Base-by-base conservation (phyloP, 2,113 vertebrate genomes). In the Callionymus lyra region DNA sequence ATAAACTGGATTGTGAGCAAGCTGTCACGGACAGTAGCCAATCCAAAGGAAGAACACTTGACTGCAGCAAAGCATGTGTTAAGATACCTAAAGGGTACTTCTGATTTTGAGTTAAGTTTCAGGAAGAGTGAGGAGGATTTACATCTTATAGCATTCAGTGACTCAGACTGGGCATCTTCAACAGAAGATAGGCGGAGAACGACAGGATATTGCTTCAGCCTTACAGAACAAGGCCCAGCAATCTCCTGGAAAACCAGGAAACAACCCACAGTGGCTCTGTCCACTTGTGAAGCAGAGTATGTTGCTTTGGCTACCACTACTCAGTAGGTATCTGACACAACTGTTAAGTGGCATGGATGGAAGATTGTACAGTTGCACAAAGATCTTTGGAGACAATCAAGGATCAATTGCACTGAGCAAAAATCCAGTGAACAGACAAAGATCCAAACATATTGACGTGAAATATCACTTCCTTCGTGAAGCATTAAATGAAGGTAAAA, bases 271-370 rank as follows among this genome's bases (percentile, higher is more conserved):
- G 16, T 19, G 15, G 38, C 38, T 31, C 5, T 11, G 16, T 38
- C 15, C 6, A 32, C 36, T 6, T 32, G 27, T 48, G 21, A 31
- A 32, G 33, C 18, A 9, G 37, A 50, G 12, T 34, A 40, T 6
- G 33, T 19, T 16, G 38, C 31, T 10, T 14, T 17, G 37, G 17
- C 38, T 12, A 8, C 37, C 5, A 12, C 17, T 3, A 38, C 8
- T 10, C 38, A 40, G 16, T n/a, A 3, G 17, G 17, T 40, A 40
- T 38, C 34, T 48, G 8, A 19, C 12, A 31, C 46, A 48, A 19
- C 19, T 38, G 19, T 12, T 31, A 5, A 31, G 9, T 16, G 35
- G n/a, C 1, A 38, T 38, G 18, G 36, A 48, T 27, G 4, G 4
- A 5, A 27, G 8, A 4, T 27, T 27, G 4, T 8, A 27, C 4